Evolutionary conservation across 2,888 invertebrate species (phyloP).

Genomic region (Baccha elongata): DNA sequence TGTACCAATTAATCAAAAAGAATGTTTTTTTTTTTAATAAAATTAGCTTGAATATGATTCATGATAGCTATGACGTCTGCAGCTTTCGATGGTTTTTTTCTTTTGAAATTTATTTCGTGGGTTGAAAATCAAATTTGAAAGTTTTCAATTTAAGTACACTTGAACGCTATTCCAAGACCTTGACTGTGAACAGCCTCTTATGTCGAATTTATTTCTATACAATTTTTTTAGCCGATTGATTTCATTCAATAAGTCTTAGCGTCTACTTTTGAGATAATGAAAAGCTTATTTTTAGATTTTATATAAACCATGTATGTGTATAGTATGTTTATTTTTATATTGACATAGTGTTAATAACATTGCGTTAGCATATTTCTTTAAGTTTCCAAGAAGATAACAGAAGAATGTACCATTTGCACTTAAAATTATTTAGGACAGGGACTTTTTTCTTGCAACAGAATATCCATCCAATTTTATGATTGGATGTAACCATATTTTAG

Average conservation of each 20-base stretch:
- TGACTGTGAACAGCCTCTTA: slow-evolving; percentile 6
- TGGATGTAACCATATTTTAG: no score
- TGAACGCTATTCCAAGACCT: slow-evolving; percentile 2
- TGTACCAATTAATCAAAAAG: slow-evolving; percentile 28
- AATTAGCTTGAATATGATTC: slow-evolving; percentile 11
- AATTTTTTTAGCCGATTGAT: slow-evolving; percentile 11
- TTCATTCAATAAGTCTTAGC: slow-evolving; percentile 10
- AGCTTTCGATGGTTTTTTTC: neutral
- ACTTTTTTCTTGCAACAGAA: no score
- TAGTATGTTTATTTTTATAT: no score
- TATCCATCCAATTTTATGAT: no score
- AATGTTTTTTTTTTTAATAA: slow-evolving; percentile 26
- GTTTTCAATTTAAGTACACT: slow-evolving; percentile 1
- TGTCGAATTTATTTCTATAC: neutral
- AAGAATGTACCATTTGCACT: no score
- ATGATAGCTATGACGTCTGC: slow-evolving; percentile 7
- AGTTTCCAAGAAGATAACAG: no score
- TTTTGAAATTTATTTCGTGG: neutral
- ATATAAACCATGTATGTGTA: no score
- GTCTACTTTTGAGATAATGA: neutral
- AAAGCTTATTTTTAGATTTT: neutral
- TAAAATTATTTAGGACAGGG: no score
- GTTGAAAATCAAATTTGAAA: slow-evolving; percentile 31
- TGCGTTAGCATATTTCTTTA: no score
- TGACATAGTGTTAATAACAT: no score